Percentiles rank a stretch among this genome's conserved stretches.
Evolutionary conservation across 2,888 invertebrate genomes (phyloP).

Genomic region (Sarcophaga carnaria): DNA sequence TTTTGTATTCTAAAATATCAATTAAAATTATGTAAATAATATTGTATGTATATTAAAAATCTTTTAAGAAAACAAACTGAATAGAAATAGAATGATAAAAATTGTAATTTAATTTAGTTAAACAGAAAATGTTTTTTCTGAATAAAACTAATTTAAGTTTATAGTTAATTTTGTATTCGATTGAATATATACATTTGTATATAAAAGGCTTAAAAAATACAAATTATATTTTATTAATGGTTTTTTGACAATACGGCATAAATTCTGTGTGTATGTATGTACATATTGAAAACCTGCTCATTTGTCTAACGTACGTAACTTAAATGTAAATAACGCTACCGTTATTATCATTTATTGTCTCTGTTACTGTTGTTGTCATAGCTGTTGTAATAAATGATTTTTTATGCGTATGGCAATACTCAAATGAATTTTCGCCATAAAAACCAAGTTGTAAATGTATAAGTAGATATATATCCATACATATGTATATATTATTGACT

Average conservation of each 20-base stretch:
- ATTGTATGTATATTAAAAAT: no score
- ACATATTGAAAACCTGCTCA: not conserved
- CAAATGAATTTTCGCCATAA: constrained; percentile 27
- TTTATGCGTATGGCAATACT: constrained; percentile 41
- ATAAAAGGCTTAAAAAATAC: no score
- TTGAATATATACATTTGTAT: no score
- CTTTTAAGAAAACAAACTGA: no score
- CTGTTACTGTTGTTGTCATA: constrained; percentile 10
- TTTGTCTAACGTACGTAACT: not conserved
- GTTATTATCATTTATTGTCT: not conserved
- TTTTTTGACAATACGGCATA: not conserved
- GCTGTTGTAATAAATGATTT: constrained; percentile 12
- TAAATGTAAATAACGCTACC: constrained; percentile 7
- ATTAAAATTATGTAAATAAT: no score
- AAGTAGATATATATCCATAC: not conserved
- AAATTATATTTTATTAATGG: not conserved
- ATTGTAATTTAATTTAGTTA: no score
- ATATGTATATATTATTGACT: not conserved
- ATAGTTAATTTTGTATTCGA: no score
- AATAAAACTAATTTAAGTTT: no score
- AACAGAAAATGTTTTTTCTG: no score
- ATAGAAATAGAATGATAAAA: no score
- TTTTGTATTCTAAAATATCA: no score
- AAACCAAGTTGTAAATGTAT: not conserved
- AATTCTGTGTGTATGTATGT: not conserved